Base-by-base conservation (phyloP, 2,888 invertebrate genomes). In the Dynastes grantii region DNA sequence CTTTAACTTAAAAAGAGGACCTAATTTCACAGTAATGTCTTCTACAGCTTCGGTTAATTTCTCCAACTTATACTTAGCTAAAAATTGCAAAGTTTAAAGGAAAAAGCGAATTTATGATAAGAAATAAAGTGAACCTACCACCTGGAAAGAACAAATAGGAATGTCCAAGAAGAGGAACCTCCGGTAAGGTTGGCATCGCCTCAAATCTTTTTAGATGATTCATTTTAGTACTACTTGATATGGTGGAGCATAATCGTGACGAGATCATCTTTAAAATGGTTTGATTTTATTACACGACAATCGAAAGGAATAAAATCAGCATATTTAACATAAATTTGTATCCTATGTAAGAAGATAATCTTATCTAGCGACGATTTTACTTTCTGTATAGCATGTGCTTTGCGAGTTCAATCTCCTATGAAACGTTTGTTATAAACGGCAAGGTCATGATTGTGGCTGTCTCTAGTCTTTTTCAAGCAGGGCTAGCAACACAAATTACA, bases 1-100 rank as follows among this genome's bases (percentile, higher is more conserved):
- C 11, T 87, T 86, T 67, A 90, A 81, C 76, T 84, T 86, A 79
- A 91, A 90, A 58, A 92, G 89, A 6, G 90, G 88, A 0, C 92
- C 92, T 81, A 91, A 88, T 77, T 86, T 82, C 79, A 85, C 82
- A 80, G 89, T 88, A 27, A 90, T 84, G 55, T 89, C 88, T 49
- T 84, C 55, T 45, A 91, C 85, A 3, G 90, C 89, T 83, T 90
- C 89, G 13, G 90, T 89, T 77, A 90, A 80, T 77, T 86, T 86
- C 22, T 87, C 88, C 2, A 85, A 79, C 64, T 84, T 85, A 78
- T 89, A 90, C 77, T 85, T 86, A 9, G 89, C 89, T 89, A 63
- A n/a, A 81, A 82, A 45, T 45, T 45, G 45, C 8, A 45, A 45
- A 45, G 45, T 45, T 45, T 45, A 45, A 6, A 45, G 45, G 45